Conservation (phyloP, 2,797 vertebrate species). For the Eptatretus atami region DNA sequence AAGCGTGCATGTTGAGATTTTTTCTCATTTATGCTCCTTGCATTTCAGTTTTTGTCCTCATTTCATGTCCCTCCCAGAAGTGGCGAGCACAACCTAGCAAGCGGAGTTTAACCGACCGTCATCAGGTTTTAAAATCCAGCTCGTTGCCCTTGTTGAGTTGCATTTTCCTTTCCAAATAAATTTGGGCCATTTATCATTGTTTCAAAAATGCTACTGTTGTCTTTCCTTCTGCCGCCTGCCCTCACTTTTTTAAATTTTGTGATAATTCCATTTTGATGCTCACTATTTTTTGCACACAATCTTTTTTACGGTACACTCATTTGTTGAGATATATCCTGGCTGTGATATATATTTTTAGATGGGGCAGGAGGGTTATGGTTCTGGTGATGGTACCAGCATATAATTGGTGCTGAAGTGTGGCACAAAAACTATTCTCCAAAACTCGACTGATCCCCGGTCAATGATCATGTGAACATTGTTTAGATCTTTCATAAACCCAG, state of each 20-base stretch:
- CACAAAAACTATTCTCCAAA: no score
- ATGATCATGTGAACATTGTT: no score
- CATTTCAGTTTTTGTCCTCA: neutral
- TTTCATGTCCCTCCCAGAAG: slow-evolving; percentile 24
- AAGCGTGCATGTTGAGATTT: neutral
- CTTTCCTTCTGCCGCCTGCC: neutral
- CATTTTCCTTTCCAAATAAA: neutral
- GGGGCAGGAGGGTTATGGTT: no score
- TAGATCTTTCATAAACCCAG: no score
- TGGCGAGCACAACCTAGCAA: slow-evolving; percentile 98
- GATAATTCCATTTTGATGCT: no score
- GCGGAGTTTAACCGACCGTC: slow-evolving; percentile 93
- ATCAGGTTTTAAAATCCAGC: slow-evolving; percentile 98
- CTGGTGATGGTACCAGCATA: no score
- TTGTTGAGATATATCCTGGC: no score
- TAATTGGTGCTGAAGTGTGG: no score
- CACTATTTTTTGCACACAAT: no score
- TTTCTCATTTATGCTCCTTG: slow-evolving; percentile 9
- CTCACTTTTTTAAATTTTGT: neutral
- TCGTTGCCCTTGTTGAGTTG: slow-evolving; percentile 89
- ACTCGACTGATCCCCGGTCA: no score
- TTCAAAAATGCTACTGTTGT: neutral
- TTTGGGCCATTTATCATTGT: neutral
- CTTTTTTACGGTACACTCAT: no score
- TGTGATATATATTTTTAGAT: no score